Percentiles rank a stretch among this genome's conserved stretches.
Conservation (phyloP, 2,797 vertebrate species). For the Peromyscus nudipes region DNA sequence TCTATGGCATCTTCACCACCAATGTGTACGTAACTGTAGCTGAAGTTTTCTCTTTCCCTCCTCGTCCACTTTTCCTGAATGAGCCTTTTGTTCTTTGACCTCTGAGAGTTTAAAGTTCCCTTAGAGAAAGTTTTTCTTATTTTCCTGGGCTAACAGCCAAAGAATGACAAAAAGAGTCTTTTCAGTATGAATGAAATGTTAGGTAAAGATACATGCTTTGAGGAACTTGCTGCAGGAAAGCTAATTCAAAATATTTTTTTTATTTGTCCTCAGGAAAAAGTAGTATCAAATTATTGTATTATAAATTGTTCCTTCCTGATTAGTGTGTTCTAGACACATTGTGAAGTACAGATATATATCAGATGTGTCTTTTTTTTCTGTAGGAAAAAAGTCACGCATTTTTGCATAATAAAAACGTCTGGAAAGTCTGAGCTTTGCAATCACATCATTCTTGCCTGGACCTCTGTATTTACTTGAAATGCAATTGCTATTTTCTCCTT, state of each 20-base stretch:
- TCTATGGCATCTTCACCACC: slow-evolving; percentile 98
- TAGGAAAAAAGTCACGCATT: background rate
- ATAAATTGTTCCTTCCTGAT: background rate
- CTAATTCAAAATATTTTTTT: background rate
- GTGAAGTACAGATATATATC: background rate
- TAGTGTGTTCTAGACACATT: background rate
- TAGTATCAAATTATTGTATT: background rate
- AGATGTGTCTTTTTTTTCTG: background rate
- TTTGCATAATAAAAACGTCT: background rate
- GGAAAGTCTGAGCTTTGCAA: background rate
- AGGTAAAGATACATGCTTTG: background rate
- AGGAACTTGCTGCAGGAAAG: background rate
- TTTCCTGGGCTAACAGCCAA: slow-evolving; percentile 45
- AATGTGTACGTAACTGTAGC: slow-evolving; percentile 93
- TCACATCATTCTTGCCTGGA: background rate
- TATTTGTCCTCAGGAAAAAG: background rate
- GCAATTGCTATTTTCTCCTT: background rate
- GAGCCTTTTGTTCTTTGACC: background rate
- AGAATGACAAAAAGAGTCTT: background rate
- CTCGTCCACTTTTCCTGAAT: background rate
- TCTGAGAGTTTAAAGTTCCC: background rate
- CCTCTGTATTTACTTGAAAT: background rate
- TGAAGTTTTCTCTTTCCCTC: fast-evolving
- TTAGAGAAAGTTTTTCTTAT: slow-evolving; percentile 32
- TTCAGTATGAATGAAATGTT: background rate